Conservation (phyloP, 2,797 vertebrate species). For the Clarias fuscus region DNA sequence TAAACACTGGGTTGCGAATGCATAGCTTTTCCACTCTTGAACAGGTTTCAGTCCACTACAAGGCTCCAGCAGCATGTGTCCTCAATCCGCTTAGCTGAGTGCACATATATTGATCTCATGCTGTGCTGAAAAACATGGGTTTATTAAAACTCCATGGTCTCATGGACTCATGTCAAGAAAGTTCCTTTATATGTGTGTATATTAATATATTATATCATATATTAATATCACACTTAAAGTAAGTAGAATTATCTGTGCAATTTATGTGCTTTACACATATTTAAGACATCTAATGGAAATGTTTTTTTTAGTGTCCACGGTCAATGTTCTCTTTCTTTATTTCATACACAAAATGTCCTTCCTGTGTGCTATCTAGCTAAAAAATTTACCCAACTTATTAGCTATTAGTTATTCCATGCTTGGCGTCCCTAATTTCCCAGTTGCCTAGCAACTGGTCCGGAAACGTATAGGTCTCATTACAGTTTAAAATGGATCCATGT, state of each 20-base stretch:
- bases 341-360: background rate
- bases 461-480: background rate
- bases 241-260: too few species aligned
- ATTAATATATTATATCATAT: background rate
- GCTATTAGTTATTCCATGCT: slow-evolving; percentile 13
- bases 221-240: too few species aligned
- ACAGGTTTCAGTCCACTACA: slow-evolving; percentile 13
- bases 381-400: slow-evolving; percentile 19
- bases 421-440: background rate
- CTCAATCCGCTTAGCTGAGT: slow-evolving; percentile 28
- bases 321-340: background rate
- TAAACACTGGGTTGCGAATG: slow-evolving; percentile 27
- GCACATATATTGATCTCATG: slow-evolving; percentile 37
- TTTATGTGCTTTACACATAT: background rate
- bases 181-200: background rate
- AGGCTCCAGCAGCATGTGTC: slow-evolving; percentile 16
- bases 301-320: background rate
- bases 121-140: slow-evolving; percentile 6
- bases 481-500: background rate
- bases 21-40: slow-evolving; percentile 26
- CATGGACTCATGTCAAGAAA: background rate
- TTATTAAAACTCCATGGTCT: slow-evolving; percentile 16
- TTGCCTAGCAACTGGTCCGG: slow-evolving; percentile 17
- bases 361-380: slow-evolving; percentile 23
- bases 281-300: background rate